Evolutionary conservation across 2,113 vertebrate genomes (phyloP).

Genomic region (Chaetodon auriga): DNA sequence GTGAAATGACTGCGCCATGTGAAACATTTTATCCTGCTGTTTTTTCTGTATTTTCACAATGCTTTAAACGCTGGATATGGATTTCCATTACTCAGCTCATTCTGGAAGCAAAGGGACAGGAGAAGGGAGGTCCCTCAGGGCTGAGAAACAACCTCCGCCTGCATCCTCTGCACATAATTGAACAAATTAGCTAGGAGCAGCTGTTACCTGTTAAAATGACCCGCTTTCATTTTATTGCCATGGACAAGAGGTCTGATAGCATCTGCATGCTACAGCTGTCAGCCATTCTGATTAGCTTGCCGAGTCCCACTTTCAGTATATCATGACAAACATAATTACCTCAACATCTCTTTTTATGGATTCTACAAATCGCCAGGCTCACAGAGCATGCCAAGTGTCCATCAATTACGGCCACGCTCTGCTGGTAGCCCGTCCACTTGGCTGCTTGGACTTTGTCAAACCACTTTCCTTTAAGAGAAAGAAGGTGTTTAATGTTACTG

Average conservation of each 20-base stretch:
- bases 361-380: slow-evolving; percentile 78
- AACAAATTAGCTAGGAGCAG: slow-evolving; percentile 86
- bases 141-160: slow-evolving; percentile 72
- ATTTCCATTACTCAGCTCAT: slow-evolving; percentile 65
- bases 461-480: slow-evolving; percentile 43
- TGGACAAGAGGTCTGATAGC: slow-evolving; percentile 85
- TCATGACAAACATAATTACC: slow-evolving; percentile 87
- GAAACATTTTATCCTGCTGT: slow-evolving; percentile 24
- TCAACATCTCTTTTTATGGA: slow-evolving; percentile 86
- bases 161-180: slow-evolving; percentile 83
- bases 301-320: slow-evolving; percentile 79
- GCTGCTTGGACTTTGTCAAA: slow-evolving; percentile 50
- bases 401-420: slow-evolving; percentile 73
- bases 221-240: slow-evolving; percentile 82
- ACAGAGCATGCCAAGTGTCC: slow-evolving; percentile 77
- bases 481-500: slow-evolving; percentile 37
- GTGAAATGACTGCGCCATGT: slow-evolving; percentile 19
- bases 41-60: slow-evolving; percentile 10
- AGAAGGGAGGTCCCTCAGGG: slow-evolving; percentile 66
- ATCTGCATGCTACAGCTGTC: slow-evolving; percentile 86
- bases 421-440: slow-evolving; percentile 48
- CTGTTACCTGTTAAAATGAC: slow-evolving; percentile 88
- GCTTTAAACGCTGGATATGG: slow-evolving; percentile 45
- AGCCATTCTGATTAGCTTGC: slow-evolving; percentile 80
- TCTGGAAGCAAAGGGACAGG: slow-evolving; percentile 36